phyloP scores from a whole-genome alignment of 2,888 invertebrate genomes.

The Proisotoma minuta region DNA sequence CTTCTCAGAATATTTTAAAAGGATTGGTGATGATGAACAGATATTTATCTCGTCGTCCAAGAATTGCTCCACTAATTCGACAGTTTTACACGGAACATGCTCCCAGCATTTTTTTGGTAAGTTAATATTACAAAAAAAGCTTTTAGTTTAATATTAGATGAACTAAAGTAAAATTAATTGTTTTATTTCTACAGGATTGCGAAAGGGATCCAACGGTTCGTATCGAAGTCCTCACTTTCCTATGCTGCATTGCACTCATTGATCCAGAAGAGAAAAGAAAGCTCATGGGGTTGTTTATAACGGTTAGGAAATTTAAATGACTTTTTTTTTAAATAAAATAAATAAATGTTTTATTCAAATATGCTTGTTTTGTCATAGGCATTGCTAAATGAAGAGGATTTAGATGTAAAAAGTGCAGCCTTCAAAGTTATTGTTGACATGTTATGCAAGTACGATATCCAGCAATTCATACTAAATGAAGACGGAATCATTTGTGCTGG shows the following conservation, averaged over 20 bases:
- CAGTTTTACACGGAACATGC: conserved; percentile 12
- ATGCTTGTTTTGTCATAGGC: not conserved
- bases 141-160: not conserved
- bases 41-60: conserved; percentile 8
- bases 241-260: conserved; percentile 14
- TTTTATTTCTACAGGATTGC: not conserved
- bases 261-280: conserved; percentile 15
- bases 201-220: conserved; percentile 12
- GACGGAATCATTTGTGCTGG: not conserved
- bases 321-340: not conserved
- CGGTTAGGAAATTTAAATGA: conserved; percentile 4
- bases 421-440: conserved; percentile 27
- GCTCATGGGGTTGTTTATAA: conserved; percentile 8
- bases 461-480: conserved; percentile 1
- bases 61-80: conserved; percentile 10
- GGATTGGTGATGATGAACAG: conserved; percentile 19
- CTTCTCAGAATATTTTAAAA: conserved; percentile 13
- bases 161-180: not conserved
- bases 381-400: not conserved
- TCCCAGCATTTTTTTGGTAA: conserved; percentile 11
- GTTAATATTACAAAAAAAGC: not conserved
- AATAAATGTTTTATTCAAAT: not conserved
- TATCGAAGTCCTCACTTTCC: conserved; percentile 4
- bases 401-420: conserved; percentile 13
- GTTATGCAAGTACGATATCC: conserved; percentile 10